These are phyloP conservation scores for Tribolium castaneum DNA, from an alignment of 1,140 invertebrate species.

Conservation along the genomic window DNA sequence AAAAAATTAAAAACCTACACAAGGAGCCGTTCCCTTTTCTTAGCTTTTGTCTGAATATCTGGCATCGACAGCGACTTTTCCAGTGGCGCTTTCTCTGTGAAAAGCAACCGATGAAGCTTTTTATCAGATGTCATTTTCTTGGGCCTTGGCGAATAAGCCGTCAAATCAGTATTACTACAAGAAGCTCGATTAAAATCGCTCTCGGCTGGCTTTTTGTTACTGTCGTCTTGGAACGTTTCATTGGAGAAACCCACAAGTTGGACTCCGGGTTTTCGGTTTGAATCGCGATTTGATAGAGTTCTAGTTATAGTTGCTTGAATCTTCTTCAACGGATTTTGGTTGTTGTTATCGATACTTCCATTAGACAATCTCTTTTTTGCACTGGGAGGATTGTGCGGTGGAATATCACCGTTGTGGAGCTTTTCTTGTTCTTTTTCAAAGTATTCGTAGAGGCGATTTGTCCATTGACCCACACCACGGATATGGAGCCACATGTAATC, in stretches of 20 bases:
- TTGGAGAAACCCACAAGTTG: conserved; percentile 68
- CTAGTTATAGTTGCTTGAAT: conserved; percentile 67
- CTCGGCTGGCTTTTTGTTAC: conserved; percentile 35
- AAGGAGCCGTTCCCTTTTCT: conserved; percentile 75
- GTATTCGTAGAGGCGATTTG: conserved; percentile 87
- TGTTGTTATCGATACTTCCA: conserved; percentile 50
- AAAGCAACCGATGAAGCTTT: conserved; percentile 65
- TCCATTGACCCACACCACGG: conserved; percentile 94
- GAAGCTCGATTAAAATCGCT: conserved; percentile 49
- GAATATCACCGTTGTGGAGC: conserved; percentile 73
- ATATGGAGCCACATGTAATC: conserved; percentile 95
- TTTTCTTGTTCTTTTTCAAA: conserved; percentile 85
- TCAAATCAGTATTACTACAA: conserved; percentile 52
- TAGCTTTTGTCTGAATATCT: conserved; percentile 79
- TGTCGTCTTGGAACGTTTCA: conserved; percentile 69
- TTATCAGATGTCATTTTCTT: conserved; percentile 60
- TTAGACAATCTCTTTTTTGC: conserved; percentile 49
- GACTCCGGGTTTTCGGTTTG: conserved; percentile 64
- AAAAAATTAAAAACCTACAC: conserved; percentile 69
- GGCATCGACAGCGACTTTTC: conserved; percentile 86
- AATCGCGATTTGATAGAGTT: conserved; percentile 65
- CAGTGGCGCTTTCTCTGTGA: conserved; percentile 70
- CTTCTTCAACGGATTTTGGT: conserved; percentile 64
- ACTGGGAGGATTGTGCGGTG: conserved; percentile 50
- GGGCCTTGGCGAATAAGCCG: conserved; percentile 41